phyloP scores from a whole-genome alignment of 2,797 vertebrate genomes.

The Platalea minor region DNA sequence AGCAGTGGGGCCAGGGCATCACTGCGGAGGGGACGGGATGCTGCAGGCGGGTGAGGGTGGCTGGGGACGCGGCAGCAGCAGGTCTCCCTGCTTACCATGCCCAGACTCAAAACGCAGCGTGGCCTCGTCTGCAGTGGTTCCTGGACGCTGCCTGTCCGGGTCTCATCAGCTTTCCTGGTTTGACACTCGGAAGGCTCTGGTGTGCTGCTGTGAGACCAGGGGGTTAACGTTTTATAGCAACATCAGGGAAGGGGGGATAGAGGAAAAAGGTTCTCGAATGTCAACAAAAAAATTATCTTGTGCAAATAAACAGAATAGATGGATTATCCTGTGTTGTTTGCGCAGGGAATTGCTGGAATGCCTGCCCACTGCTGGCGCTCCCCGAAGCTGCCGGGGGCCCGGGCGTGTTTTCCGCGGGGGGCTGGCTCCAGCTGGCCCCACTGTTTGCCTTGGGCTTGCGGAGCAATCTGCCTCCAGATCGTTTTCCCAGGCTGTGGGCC shows the following conservation, averaged over 20 bases:
- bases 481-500: background rate
- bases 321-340: background rate
- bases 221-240: background rate
- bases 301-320: slow-evolving; percentile 38
- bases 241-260: background rate
- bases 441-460: fast-evolving
- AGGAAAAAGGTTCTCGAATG: slow-evolving; percentile 16
- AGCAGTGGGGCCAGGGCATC: background rate
- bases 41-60: background rate
- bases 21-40: fast-evolving
- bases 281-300: slow-evolving; percentile 38
- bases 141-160: background rate
- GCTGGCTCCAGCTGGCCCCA: background rate
- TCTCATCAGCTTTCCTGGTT: background rate
- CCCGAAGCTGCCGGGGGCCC: fast-evolving
- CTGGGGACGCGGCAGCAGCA: background rate
- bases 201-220: background rate
- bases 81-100: background rate
- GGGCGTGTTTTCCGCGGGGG: background rate
- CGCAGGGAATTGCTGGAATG: slow-evolving; percentile 37
- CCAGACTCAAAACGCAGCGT: fast-evolving
- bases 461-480: background rate
- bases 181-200: background rate
- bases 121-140: background rate
- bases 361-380: background rate